Conservation (phyloP, 2,113 vertebrate genomes). For the Rhagologus leucostigma region DNA sequence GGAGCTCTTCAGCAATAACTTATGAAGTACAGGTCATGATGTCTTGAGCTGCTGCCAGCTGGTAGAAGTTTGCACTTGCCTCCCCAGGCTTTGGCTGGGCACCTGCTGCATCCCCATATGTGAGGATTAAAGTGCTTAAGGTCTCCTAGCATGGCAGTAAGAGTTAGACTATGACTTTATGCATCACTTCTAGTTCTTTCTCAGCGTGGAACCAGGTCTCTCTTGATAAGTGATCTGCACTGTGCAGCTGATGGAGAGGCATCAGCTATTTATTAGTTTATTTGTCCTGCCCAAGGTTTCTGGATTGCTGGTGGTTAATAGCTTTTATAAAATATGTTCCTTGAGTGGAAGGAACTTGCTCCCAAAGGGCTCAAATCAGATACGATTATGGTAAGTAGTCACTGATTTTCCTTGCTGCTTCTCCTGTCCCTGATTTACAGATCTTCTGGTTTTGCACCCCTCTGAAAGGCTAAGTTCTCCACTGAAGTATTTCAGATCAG, state of each 20-base stretch:
- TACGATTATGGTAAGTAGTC: neutral
- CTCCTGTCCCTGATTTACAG: neutral
- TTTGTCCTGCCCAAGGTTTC: neutral
- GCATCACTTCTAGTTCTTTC: neutral
- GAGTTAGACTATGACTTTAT: neutral
- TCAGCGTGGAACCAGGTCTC: fast-evolving
- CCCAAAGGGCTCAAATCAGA: neutral
- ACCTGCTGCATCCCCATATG: neutral
- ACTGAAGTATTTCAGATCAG: neutral
- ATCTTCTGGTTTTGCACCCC: neutral
- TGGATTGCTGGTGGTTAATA: neutral
- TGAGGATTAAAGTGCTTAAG: neutral
- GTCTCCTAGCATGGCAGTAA: neutral
- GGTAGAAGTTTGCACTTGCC: neutral
- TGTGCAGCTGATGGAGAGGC: neutral
- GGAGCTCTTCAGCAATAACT: neutral
- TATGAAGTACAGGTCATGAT: neutral
- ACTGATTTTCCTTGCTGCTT: neutral
- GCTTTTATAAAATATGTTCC: neutral
- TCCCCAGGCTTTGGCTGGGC: neutral
- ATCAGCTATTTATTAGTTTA: neutral
- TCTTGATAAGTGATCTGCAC: neutral
- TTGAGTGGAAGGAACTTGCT: neutral
- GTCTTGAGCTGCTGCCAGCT: neutral
- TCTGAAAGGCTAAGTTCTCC: neutral